Evolutionary conservation across 2,797 vertebrate species (phyloP).

Genomic region (Cynodonichthys magdalenae): DNA sequence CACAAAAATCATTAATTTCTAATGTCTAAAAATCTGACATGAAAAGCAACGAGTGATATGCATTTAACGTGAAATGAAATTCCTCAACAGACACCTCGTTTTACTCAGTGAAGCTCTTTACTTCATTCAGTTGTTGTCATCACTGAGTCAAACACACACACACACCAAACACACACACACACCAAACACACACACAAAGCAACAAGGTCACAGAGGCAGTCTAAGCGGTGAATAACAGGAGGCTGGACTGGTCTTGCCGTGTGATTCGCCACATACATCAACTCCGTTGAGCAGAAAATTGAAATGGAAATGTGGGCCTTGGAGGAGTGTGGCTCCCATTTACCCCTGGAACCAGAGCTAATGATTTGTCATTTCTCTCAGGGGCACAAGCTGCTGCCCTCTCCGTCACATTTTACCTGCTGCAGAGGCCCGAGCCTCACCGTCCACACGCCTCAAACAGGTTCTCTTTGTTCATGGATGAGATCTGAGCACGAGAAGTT

Average conservation of each 20-base stretch:
- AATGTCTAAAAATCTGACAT: too few relatives aligned
- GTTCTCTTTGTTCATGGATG: too few relatives aligned
- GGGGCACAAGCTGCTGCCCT: constrained; percentile 65
- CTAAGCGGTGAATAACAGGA: constrained; percentile 70
- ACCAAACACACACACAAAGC: constrained; percentile 24
- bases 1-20: too few relatives aligned
- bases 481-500: not conserved
- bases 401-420: constrained; percentile 58
- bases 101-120: constrained; percentile 16
- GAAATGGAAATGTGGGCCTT: constrained; percentile 87
- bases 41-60: too few relatives aligned
- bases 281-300: constrained; percentile 85
- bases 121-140: constrained; percentile 24
- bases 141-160: not conserved
- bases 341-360: constrained; percentile 76
- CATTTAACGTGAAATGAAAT: not conserved
- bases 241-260: constrained; percentile 61
- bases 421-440: constrained; percentile 20
- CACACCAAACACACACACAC: constrained; percentile 21
- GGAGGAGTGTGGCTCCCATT: constrained; percentile 79
- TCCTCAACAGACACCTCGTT: not conserved
- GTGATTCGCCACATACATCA: constrained; percentile 84
- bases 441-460: not conserved
- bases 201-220: constrained; percentile 74
- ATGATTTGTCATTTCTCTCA: constrained; percentile 85